A percentile compares a stretch with the other conserved stretches of the same genome.
phyloP scores from a whole-genome alignment of 2,113 vertebrate species.

The Caranx melampygus region DNA sequence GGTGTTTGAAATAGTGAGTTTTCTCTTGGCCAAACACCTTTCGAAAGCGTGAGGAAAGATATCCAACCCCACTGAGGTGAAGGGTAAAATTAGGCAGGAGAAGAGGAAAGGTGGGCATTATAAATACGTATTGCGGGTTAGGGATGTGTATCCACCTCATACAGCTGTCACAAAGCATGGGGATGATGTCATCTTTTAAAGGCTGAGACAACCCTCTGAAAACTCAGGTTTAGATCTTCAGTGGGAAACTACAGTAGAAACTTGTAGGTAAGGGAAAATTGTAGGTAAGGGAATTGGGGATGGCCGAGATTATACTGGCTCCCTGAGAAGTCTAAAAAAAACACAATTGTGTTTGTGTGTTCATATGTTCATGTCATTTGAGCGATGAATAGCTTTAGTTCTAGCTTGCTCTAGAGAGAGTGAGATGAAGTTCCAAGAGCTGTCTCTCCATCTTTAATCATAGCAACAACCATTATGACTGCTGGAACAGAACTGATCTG shows the following conservation, averaged over 20 bases:
- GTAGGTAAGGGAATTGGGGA: background rate
- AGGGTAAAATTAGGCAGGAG: slow-evolving; percentile 3
- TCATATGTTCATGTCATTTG: slow-evolving; percentile 6
- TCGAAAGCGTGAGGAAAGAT: slow-evolving; percentile 13
- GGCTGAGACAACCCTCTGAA: background rate
- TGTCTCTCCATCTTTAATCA: slow-evolving; percentile 74
- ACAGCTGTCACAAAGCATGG: background rate
- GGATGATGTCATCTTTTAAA: background rate
- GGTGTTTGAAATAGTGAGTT: slow-evolving; percentile 20
- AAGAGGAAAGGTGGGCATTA: background rate
- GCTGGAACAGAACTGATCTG: slow-evolving; percentile 77
- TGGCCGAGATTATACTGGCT: background rate
- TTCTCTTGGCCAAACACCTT: slow-evolving; percentile 4
- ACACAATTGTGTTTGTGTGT: slow-evolving; percentile 11
- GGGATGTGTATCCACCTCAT: background rate
- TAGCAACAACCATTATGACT: slow-evolving; percentile 70
- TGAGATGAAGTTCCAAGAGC: slow-evolving; percentile 62
- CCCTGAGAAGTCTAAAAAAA: slow-evolving; percentile 13
- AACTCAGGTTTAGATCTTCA: background rate
- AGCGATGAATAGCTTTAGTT: background rate
- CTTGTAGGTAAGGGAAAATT: slow-evolving; percentile 10
- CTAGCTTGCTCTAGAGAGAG: slow-evolving; percentile 37
- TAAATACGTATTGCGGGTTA: background rate
- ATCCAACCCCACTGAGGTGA: background rate
- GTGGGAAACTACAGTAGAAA: background rate